Evolutionary conservation across 2,888 invertebrate species (phyloP), one percentile per base, ranked within the genome.

Genomic region (Polietes domitor): DNA sequence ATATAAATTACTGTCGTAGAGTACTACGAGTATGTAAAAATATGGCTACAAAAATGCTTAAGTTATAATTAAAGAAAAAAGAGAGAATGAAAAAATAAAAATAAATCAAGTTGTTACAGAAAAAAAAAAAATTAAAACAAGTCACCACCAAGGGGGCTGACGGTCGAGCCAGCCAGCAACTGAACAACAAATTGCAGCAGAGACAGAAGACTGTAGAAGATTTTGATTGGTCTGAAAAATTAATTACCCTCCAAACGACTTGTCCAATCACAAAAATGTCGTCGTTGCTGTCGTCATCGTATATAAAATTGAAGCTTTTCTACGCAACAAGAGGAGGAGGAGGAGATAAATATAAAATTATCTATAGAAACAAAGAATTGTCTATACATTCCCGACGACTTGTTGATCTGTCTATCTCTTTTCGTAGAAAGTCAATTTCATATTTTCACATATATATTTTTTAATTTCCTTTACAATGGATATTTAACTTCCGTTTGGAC

Each of bases 391-490:
- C n/a, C n/a, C n/a, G n/a, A n/a, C n/a, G n/a, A n/a, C n/a, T n/a
- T n/a, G n/a, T n/a, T n/a, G n/a, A n/a, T n/a, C n/a, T n/a, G n/a
- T n/a, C n/a, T n/a, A n/a, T n/a, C 37, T 10, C n/a, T n/a, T 47
- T 47, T n/a, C 6, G n/a, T 47, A 28, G 28, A 70, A 17, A 10
- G 0, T 32, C 32, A 12, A 71, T 53, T 17, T 72, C 4, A 28
- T n/a, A 3, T 15, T 70, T 43, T 71, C 5, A 12, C 26, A 12
- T 26, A 65, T 37, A 78, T 50, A 65, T 15, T 12, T 47, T 68
- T 79, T n/a, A 79, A 83, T 83, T 79, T 83, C 82, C 82, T 71
- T 24, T 61, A 73, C 71, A 65, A 68, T 26, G 28, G 53, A 72
- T 37, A 12, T 55, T 32, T 10, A 55, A 72, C 71, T 72, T 72